phyloP scores from a whole-genome alignment of 2,797 vertebrate species.

The Alfaro cultratus region DNA sequence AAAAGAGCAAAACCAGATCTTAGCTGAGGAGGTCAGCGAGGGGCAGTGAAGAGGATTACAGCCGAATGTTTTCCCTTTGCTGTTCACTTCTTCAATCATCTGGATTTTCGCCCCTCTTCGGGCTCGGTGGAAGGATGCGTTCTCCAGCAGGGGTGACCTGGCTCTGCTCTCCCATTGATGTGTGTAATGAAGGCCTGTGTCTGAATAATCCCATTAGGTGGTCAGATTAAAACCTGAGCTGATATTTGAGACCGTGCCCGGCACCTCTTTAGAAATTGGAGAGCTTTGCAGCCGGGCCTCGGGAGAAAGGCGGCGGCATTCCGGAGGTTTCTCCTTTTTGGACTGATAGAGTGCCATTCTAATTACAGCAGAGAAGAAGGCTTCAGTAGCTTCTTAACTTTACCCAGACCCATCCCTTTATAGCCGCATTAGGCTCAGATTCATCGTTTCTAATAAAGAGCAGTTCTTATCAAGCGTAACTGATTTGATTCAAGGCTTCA shows the following conservation, averaged over 20 bases:
- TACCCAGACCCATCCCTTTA: slow-evolving; percentile 16
- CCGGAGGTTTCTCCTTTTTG: slow-evolving; percentile 51
- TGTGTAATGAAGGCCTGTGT: slow-evolving; percentile 82
- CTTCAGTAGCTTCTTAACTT: slow-evolving; percentile 36
- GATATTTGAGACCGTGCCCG: slow-evolving; percentile 78
- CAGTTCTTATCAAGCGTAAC: slow-evolving; percentile 46
- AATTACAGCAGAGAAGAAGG: slow-evolving; percentile 55
- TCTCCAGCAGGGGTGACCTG: slow-evolving; percentile 69
- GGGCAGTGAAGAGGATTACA: slow-evolving; percentile 64
- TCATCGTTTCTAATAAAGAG: slow-evolving; percentile 42
- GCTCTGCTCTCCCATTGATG: slow-evolving; percentile 76
- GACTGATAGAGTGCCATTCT: slow-evolving; percentile 55
- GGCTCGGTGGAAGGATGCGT: slow-evolving; percentile 60
- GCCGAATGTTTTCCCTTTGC: slow-evolving; percentile 36
- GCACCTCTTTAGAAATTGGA: slow-evolving; percentile 65
- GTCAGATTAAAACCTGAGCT: slow-evolving; percentile 81
- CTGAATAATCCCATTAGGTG: slow-evolving; percentile 84
- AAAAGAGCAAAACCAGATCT: slow-evolving; percentile 45
- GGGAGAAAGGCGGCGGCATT: slow-evolving; percentile 48
- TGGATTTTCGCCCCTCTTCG: slow-evolving; percentile 53
- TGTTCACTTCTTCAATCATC: slow-evolving; percentile 42
- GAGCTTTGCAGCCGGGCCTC: slow-evolving; percentile 51
- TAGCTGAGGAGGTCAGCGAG: slow-evolving; percentile 49
- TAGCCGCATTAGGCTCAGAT: slow-evolving; percentile 24
- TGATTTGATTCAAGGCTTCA: slow-evolving; percentile 42